phyloP scores from a whole-genome alignment of 1,140 invertebrate genomes.

The Drosophila nebulosa region DNA sequence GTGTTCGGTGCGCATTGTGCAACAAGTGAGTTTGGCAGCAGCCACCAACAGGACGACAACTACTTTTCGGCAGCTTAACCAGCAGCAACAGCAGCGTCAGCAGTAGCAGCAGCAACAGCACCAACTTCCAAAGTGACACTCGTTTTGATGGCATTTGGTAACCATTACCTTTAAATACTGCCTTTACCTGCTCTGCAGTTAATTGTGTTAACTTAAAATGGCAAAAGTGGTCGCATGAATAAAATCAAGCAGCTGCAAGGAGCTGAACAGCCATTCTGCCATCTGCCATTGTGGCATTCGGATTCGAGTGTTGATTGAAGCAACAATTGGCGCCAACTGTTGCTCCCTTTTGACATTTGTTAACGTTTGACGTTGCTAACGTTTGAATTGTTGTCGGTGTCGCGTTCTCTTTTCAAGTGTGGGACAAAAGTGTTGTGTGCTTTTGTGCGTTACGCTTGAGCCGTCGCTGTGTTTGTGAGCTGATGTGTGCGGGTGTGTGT shows the following conservation, averaged over 20 bases:
- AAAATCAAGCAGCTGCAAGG: conserved; percentile 25
- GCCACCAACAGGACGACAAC: conserved; percentile 80
- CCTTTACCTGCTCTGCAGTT: conserved; percentile 25
- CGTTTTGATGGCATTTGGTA: neutral
- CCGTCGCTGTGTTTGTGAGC: neutral
- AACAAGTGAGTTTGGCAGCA: conserved; percentile 81
- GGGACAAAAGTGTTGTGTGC: conserved; percentile 59
- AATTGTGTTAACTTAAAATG: conserved; percentile 50
- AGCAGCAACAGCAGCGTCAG: neutral
- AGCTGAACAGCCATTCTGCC: conserved; percentile 8
- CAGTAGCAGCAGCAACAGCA: conserved; percentile 5
- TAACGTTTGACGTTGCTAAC: neutral
- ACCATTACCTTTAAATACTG: neutral
- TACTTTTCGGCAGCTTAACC: conserved; percentile 62
- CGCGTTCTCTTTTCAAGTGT: conserved; percentile 39
- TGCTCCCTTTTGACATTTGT: conserved; percentile 46
- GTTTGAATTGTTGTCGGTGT: neutral
- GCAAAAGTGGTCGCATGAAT: conserved; percentile 41
- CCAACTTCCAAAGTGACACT: conserved; percentile 7
- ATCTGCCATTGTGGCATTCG: conserved; percentile 24
- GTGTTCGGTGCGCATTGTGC: conserved; percentile 73
- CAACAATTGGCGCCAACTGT: conserved; percentile 79
- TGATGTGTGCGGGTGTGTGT: conserved; percentile 6
- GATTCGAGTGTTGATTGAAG: conserved; percentile 60
- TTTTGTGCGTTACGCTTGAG: conserved; percentile 47